Evolutionary conservation across 2,797 vertebrate genomes (phyloP).

Genomic region (Semotilus atromaculatus): DNA sequence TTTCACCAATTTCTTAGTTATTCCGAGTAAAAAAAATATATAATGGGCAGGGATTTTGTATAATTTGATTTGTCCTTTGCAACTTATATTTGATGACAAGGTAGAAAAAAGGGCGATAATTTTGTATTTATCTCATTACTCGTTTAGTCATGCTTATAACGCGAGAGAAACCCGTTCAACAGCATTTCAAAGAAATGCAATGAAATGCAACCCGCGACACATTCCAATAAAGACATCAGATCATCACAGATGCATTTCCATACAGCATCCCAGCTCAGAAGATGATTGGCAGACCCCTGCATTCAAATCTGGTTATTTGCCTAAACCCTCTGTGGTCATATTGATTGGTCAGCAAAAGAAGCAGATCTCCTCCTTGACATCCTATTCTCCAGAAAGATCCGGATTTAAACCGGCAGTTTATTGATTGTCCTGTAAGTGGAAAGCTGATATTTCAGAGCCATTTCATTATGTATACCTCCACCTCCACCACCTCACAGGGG

Average conservation of each 20-base stretch:
- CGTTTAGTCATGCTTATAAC: neutral
- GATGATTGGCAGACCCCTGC: conserved; percentile 28
- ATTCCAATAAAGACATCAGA: neutral
- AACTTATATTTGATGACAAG: neutral
- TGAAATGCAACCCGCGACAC: neutral
- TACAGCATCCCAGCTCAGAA: neutral
- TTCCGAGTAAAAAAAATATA: neutral
- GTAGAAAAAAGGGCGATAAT: neutral
- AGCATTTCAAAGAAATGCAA: neutral
- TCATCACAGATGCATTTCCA: neutral
- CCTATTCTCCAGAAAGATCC: neutral
- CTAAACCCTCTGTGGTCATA: conserved; percentile 14
- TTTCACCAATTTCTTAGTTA: neutral
- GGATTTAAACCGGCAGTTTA: neutral
- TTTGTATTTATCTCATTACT: no score
- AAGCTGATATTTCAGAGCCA: conserved; percentile 11
- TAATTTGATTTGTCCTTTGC: neutral
- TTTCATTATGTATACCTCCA: neutral
- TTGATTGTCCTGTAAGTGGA: neutral
- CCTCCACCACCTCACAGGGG: neutral
- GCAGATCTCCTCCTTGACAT: neutral
- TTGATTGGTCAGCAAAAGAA: neutral
- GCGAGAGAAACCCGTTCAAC: conserved; percentile 4
- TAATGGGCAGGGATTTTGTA: neutral
- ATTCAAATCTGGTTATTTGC: conserved; percentile 31